Evolutionary conservation across 1,140 invertebrate genomes (phyloP).

Genomic region (Drosophila murphyi): DNA sequence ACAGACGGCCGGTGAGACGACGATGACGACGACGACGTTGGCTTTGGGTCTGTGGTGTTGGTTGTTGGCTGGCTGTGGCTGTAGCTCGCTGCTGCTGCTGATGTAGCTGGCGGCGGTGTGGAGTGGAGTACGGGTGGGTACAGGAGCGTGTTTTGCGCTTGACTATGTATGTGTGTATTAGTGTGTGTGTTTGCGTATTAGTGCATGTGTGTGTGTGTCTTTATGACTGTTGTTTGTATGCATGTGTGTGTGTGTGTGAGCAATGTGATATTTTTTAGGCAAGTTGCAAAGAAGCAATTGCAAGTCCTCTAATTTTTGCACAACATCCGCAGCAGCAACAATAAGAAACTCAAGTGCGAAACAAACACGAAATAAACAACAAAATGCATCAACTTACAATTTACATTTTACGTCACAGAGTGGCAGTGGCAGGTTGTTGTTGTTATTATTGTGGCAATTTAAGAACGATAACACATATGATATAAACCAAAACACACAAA

Average conservation of each 20-base stretch:
- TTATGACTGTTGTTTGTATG: conserved; percentile 24
- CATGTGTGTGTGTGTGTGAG: conserved; percentile 21
- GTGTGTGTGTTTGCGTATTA: conserved; percentile 42
- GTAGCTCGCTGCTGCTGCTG: conserved; percentile 45
- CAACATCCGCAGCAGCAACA: conserved; percentile 10
- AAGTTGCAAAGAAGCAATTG: conserved; percentile 27
- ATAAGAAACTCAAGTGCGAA: conserved; percentile 29
- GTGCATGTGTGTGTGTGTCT: conserved; percentile 16
- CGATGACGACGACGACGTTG: conserved; percentile 59
- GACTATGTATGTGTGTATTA: conserved; percentile 45
- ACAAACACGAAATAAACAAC: conserved; percentile 19
- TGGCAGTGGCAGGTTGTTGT: conserved; percentile 54
- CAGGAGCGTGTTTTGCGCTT: conserved; percentile 79
- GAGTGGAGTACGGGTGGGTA: conserved; percentile 73
- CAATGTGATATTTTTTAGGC: conserved; percentile 43
- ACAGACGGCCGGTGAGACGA: conserved; percentile 52
- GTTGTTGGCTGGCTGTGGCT: conserved; percentile 53
- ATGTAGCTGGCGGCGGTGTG: conserved; percentile 53
- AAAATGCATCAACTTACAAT: conserved; percentile 41
- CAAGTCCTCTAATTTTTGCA: conserved; percentile 32
- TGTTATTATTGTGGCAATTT: conserved; percentile 45
- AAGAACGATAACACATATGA: conserved; percentile 37
- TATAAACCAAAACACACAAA: conserved; percentile 25
- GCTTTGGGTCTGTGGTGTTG: conserved; percentile 69
- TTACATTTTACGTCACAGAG: conserved; percentile 59